Conservation (phyloP, 2,113 vertebrate genomes). For the Struthidea cinerea region DNA sequence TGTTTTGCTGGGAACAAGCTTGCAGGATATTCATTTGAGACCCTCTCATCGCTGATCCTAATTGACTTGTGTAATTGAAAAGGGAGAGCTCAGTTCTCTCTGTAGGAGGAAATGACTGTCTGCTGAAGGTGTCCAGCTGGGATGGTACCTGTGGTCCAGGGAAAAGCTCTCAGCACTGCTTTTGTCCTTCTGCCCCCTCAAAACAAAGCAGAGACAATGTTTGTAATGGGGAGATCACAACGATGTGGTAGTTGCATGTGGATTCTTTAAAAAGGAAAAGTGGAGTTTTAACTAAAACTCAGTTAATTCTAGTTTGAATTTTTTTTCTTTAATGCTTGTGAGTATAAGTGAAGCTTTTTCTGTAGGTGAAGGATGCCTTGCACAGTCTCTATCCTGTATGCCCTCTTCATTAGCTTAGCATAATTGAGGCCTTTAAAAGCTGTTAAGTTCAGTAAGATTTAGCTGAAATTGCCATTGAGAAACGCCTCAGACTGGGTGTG, state of each 20-base stretch:
- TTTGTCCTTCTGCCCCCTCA: neutral
- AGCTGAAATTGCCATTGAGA: neutral
- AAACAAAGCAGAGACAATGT: neutral
- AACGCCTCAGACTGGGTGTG: neutral
- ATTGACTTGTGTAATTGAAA: conserved; percentile 46
- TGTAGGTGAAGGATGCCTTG: neutral
- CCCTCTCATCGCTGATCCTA: conserved; percentile 1
- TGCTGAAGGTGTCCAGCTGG: neutral
- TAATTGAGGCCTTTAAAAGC: neutral
- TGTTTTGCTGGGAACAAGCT: conserved; percentile 50
- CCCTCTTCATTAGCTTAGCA: neutral
- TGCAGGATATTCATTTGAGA: conserved; percentile 33
- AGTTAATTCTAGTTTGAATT: neutral
- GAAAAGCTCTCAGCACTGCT: neutral
- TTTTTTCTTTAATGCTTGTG: neutral
- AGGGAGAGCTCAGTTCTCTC: neutral
- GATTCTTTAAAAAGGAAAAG: neutral
- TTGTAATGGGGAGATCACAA: neutral
- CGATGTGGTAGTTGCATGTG: neutral
- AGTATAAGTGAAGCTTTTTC: neutral
- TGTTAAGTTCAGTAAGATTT: neutral
- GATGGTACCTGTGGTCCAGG: neutral
- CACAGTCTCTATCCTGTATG: neutral
- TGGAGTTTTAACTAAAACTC: neutral
- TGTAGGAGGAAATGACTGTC: neutral